A percentile compares a stretch with the other conserved stretches of the same genome.
Evolutionary conservation across 1,140 invertebrate genomes (phyloP).

Genomic region (Drosophila mauritiana): DNA sequence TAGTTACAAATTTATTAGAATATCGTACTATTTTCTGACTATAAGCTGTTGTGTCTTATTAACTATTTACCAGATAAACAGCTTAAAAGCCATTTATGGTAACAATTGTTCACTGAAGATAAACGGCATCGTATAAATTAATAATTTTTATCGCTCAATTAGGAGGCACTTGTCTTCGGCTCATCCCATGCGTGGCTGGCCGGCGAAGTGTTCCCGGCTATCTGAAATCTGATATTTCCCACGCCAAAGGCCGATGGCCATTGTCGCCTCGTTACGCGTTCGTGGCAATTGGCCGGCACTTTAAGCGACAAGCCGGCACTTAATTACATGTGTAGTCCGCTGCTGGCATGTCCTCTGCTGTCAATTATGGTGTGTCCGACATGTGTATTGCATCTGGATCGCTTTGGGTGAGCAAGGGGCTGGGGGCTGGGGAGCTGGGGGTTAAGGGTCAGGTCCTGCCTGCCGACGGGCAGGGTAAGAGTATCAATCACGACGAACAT

Average conservation of each 20-base stretch:
- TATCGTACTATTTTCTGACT: no score
- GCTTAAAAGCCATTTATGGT: not conserved
- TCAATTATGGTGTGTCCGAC: conserved; percentile 75
- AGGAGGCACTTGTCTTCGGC: conserved; percentile 4
- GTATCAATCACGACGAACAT: conserved; percentile 77
- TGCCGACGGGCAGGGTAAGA: conserved; percentile 6
- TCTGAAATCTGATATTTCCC: conserved; percentile 1
- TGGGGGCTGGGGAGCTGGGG: not conserved
- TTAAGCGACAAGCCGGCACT: conserved; percentile 64
- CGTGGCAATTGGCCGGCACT: conserved; percentile 59
- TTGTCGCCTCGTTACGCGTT: conserved; percentile 59
- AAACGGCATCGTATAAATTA: not conserved
- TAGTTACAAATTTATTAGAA: no score
- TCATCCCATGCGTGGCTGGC: not conserved
- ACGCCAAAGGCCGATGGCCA: conserved; percentile 24
- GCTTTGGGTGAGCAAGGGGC: not conserved
- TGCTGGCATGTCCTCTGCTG: conserved; percentile 50
- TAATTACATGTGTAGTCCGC: conserved; percentile 69
- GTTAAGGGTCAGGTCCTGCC: conserved; percentile 8
- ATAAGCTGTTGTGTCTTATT: not conserved
- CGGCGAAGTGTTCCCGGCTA: not conserved
- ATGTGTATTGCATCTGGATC: conserved; percentile 51
- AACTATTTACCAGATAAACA: not conserved
- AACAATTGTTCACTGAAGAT: not conserved
- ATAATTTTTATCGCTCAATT: conserved; percentile 1